Evolutionary conservation across 2,888 invertebrate genomes (phyloP).

Genomic region (Caenorhabditis imperialis): DNA sequence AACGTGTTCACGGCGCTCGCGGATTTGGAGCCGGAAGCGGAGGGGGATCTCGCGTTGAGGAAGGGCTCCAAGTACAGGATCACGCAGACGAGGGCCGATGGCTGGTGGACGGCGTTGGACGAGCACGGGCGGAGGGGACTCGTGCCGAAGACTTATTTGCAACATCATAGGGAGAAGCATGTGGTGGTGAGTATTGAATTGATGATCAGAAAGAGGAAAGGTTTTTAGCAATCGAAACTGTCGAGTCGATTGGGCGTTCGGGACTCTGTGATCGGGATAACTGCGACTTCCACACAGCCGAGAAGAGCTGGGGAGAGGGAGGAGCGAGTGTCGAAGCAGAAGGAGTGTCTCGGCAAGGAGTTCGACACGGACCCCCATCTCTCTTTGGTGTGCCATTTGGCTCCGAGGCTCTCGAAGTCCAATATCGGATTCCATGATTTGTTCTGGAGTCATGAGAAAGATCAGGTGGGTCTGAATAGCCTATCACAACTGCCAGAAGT

Average conservation of each 20-base stretch:
- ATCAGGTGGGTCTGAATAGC: too few relatives aligned
- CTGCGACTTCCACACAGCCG: constrained; percentile 11
- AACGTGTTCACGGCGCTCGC: constrained; percentile 58
- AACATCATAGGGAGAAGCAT: constrained; percentile 39
- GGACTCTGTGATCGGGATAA: constrained; percentile 40
- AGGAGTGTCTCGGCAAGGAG: constrained; percentile 57
- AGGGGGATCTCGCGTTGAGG: constrained; percentile 56
- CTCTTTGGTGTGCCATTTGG: constrained; percentile 62
- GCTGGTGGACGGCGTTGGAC: constrained; percentile 67
- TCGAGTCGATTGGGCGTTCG: constrained; percentile 33
- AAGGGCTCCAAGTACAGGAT: constrained; percentile 60
- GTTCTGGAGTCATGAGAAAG: constrained; percentile 66
- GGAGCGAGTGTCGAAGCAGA: constrained; percentile 2
- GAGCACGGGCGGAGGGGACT: constrained; percentile 55
- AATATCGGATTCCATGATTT: constrained; percentile 71
- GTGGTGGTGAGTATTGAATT: constrained; percentile 4
- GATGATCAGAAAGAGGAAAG: constrained; percentile 6
- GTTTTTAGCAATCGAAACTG: constrained; percentile 29
- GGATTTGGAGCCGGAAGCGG: constrained; percentile 43
- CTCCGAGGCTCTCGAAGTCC: constrained; percentile 65
- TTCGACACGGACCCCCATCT: constrained; percentile 60
- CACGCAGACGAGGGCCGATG: constrained; percentile 64
- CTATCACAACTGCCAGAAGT: too few relatives aligned
- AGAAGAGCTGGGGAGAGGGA: background rate
- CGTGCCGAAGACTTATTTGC: constrained; percentile 64